These are phyloP conservation scores for Takifugu bimaculatus DNA, from an alignment of 2,113 vertebrate species.

Conservation along the genomic window DNA sequence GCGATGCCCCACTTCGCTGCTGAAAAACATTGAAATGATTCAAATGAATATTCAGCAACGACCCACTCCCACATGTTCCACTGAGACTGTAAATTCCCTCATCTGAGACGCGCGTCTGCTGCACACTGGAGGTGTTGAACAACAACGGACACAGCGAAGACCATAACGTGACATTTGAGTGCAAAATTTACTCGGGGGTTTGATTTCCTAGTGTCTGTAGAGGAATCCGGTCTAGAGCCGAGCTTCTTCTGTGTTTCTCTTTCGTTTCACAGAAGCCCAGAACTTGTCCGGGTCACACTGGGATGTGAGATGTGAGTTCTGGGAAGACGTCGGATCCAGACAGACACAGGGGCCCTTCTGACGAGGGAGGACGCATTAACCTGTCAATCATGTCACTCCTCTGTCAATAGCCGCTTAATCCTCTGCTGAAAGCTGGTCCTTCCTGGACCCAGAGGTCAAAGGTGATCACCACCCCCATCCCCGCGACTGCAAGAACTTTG, in stretches of 20 bases:
- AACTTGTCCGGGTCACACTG: slow-evolving; percentile 45
- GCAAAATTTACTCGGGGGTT: slow-evolving; percentile 33
- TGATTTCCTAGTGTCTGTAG: slow-evolving; percentile 1
- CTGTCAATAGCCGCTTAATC: slow-evolving; percentile 65
- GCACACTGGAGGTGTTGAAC: slow-evolving; percentile 34
- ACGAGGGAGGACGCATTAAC: slow-evolving; percentile 48
- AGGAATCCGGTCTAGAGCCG: slow-evolving; percentile 26
- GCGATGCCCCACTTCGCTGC: slow-evolving; percentile 16
- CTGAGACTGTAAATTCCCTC: slow-evolving; percentile 48
- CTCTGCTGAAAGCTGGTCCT: slow-evolving; percentile 50
- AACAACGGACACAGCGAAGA: slow-evolving; percentile 43
- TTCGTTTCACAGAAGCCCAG: slow-evolving; percentile 32
- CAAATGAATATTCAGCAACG: slow-evolving; percentile 54
- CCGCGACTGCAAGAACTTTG: too few relatives aligned
- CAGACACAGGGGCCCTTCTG: slow-evolving; percentile 44
- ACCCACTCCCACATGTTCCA: slow-evolving; percentile 53
- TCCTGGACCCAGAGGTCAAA: slow-evolving; percentile 50
- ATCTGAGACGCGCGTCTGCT: slow-evolving; percentile 33
- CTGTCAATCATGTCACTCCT: slow-evolving; percentile 64
- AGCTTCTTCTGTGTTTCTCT: background rate
- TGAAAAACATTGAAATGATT: slow-evolving; percentile 39
- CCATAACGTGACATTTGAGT: slow-evolving; percentile 36
- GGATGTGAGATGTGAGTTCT: slow-evolving; percentile 61
- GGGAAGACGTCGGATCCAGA: slow-evolving; percentile 36
- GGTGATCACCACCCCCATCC: slow-evolving; percentile 39